Percentiles rank a stretch among this genome's conserved stretches.
These are phyloP conservation scores for Eupleurogrammus muticus DNA, from an alignment of 2,797 vertebrate species.

Conservation along the genomic window DNA sequence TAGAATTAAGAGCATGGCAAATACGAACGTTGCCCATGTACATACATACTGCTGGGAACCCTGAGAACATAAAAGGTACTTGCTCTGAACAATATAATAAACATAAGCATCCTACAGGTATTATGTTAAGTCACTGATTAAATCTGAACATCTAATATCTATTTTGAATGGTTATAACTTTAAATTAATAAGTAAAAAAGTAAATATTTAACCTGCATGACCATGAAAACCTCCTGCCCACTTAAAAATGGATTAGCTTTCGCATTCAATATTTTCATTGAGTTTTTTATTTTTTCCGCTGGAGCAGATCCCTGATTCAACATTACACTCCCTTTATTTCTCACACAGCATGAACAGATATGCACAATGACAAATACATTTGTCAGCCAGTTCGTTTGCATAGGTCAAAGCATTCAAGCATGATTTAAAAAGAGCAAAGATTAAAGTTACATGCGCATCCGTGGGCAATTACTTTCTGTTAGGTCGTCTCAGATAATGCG, in stretches of 20 bases:
- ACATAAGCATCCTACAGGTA: too few species aligned
- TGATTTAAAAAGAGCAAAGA: conserved; percentile 62
- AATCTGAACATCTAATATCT: neutral
- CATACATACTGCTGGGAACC: too few species aligned
- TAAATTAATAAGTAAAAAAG: too few species aligned
- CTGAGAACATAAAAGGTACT: too few species aligned
- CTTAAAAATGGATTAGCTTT: neutral
- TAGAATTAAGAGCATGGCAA: too few species aligned
- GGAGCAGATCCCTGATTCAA: conserved; percentile 12
- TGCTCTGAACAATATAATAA: too few species aligned
- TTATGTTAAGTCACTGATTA: too few species aligned
- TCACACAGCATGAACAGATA: conserved; percentile 4
- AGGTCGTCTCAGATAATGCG: conserved; percentile 53
- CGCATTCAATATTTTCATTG: conserved; percentile 10
- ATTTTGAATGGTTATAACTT: neutral
- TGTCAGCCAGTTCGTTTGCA: conserved; percentile 43
- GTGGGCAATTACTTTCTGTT: conserved; percentile 58
- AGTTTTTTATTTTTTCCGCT: conserved; percentile 38
- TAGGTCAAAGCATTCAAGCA: conserved; percentile 46
- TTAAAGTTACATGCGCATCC: conserved; percentile 64
- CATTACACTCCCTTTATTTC: conserved; percentile 15
- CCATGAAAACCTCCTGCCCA: neutral
- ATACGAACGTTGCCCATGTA: too few species aligned
- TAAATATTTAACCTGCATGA: neutral
- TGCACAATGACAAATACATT: conserved; percentile 51